Evolutionary conservation across 2,113 vertebrate genomes (phyloP), one percentile per base, ranked within the genome.

Genomic region (Syngnathus scovelli): DNA sequence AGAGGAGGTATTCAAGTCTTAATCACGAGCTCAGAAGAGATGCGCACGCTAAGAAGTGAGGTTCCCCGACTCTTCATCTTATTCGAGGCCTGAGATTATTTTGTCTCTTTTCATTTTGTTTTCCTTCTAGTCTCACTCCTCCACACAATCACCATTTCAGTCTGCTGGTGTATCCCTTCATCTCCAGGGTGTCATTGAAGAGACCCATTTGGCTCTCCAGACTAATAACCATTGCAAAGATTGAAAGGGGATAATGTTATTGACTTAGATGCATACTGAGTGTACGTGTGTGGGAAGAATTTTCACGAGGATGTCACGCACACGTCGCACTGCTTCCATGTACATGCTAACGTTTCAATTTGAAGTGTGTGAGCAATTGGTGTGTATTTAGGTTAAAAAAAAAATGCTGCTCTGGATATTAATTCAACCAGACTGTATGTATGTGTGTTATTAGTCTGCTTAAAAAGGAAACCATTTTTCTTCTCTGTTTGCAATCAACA

Each of bases 151-250:
- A 52, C 65, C 64, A 70, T 68, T 64, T 80, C 70, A 75, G 63
- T 4, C 43, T 64, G 64, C 55, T 85, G 85, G 87, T 88, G 84
- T 83, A 85, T 84, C 80, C 78, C 71, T 72, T 80, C 83, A 85
- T 86, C 83, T 85, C 81, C 68, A 59, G 81, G 76, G 83, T 86
- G 82, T 85, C 79, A 83, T 81, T 79, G 83, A 83, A 69, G 66
- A 77, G 78, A 78, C 76, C 64, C 66, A 66, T 79, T 82, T 72
- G 75, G 65, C 75, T 81, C 80, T 85, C 76, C 77, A 80, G 77
- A 83, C 83, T 81, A 83, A 87, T 84, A 86, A 87, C 76, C 66
- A 51, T 78, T 64, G 56, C 64, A 10, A 64, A 80, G 83, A 81
- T 77, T 70, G 75, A 83, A 71, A 77, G 72, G 48, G 78, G 81